Conservation (phyloP, 2,797 vertebrate species). For the Thaleichthys pacificus region DNA sequence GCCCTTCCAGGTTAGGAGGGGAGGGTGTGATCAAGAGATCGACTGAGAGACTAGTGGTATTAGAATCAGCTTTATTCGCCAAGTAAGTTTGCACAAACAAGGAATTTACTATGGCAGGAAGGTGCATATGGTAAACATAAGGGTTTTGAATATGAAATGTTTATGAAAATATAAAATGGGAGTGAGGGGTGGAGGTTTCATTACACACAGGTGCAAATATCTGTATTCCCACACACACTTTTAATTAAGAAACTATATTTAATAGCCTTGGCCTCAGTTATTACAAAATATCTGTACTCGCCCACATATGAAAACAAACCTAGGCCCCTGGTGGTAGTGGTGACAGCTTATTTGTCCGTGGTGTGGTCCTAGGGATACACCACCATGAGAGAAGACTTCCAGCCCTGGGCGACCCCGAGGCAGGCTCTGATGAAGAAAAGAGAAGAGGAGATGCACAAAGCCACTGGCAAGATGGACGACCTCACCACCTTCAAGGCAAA, state of each 20-base stretch:
- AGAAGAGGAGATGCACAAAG: conserved; percentile 65
- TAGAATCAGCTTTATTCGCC: too few species aligned
- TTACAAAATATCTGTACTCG: too few species aligned
- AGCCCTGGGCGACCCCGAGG: conserved; percentile 65
- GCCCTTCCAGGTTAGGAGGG: conserved; percentile 62
- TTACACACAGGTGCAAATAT: too few species aligned
- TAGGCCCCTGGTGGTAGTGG: not conserved
- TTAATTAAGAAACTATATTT: too few species aligned
- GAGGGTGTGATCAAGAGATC: not conserved
- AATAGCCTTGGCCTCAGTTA: too few species aligned
- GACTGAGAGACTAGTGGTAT: too few species aligned
- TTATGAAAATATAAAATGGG: not conserved
- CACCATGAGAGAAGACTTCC: conserved; percentile 81
- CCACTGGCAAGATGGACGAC: conserved; percentile 74
- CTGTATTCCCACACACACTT: too few species aligned
- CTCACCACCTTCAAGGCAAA: conserved; percentile 76
- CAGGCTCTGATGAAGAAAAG: conserved; percentile 63
- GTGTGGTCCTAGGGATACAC: conserved; percentile 63
- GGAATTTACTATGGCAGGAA: too few species aligned
- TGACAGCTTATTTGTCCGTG: not conserved
- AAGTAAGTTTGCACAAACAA: too few species aligned
- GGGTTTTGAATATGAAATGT: too few species aligned
- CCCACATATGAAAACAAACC: too few species aligned
- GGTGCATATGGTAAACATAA: too few species aligned
- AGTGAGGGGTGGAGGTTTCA: not conserved